phyloP scores from a whole-genome alignment of 2,888 invertebrate species.

The Drosophila mayaguana region DNA sequence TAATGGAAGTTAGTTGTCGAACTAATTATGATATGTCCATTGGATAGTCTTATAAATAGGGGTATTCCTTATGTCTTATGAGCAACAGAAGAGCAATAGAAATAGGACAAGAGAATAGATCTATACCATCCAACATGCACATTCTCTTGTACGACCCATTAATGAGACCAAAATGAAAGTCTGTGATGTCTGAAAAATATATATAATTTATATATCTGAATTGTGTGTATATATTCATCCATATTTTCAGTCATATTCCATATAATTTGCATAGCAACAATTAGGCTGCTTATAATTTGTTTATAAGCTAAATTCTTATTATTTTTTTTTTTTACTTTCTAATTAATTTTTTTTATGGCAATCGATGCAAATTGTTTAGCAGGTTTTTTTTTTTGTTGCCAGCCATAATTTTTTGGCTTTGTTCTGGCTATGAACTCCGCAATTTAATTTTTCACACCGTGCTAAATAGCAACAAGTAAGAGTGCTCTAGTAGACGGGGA shows the following conservation, averaged over 20 bases:
- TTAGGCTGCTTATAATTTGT: background rate
- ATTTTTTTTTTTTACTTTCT: background rate
- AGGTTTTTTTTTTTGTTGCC: background rate
- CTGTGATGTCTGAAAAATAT: background rate
- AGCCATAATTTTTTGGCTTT: background rate
- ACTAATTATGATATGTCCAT: no score
- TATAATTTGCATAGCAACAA: background rate
- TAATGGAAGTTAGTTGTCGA: background rate
- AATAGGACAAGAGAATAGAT: background rate
- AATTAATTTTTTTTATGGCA: conserved; percentile 7
- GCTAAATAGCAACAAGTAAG: conserved; percentile 28
- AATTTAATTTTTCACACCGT: conserved; percentile 42
- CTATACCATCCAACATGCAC: background rate
- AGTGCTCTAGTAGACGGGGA: background rate
- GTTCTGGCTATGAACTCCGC: conserved; percentile 21
- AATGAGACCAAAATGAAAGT: background rate
- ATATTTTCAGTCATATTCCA: background rate
- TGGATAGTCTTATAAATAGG: no score
- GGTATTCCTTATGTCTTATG: no score
- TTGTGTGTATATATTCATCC: background rate
- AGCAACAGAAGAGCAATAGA: background rate
- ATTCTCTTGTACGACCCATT: background rate
- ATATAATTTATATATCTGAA: background rate
- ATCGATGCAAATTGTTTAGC: conserved; percentile 3
- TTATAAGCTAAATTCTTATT: background rate